Conservation (phyloP, 2,113 vertebrate species). For the Lophius piscatorius region DNA sequence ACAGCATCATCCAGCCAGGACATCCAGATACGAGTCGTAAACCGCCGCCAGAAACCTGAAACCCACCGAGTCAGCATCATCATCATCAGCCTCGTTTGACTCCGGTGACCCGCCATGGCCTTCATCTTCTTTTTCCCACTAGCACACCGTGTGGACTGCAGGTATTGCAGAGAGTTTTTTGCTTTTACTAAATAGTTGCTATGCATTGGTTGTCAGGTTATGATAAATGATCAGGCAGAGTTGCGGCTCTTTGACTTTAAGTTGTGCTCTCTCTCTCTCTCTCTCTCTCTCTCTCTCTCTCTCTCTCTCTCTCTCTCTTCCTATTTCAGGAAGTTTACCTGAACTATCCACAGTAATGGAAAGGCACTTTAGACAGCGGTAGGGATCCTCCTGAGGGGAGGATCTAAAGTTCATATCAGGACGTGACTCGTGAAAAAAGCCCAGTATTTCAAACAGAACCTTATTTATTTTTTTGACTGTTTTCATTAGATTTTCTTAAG, state of each 20-base stretch:
- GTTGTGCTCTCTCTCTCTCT: constrained; percentile 7
- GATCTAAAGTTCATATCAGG: constrained; percentile 23
- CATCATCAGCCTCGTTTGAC: not conserved
- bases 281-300: not conserved
- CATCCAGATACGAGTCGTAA: too few species aligned
- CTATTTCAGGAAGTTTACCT: constrained; percentile 53
- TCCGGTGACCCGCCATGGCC: not conserved
- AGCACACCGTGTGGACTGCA: not conserved
- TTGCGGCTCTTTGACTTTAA: constrained; percentile 11
- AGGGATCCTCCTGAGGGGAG: constrained; percentile 29
- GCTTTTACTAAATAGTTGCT: not conserved
- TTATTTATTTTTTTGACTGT: too few species aligned
- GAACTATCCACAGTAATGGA: constrained; percentile 48
- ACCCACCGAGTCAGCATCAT: not conserved
- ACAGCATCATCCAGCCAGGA: too few species aligned
- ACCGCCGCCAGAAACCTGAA: not conserved
- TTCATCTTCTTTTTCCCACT: not conserved
- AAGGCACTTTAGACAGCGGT: constrained; percentile 51
- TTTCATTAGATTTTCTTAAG: too few species aligned
- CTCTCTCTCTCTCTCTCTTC: too few species aligned
- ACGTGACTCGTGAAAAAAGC: constrained; percentile 18
- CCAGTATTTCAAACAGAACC: constrained; percentile 10
- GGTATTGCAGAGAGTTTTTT: not conserved
- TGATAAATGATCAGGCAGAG: constrained; percentile 29
- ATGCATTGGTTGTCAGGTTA: constrained; percentile 14